These are phyloP conservation scores for Lasioglossum figueresi DNA, from an alignment of 2,888 invertebrate genomes.

Conservation along the genomic window DNA sequence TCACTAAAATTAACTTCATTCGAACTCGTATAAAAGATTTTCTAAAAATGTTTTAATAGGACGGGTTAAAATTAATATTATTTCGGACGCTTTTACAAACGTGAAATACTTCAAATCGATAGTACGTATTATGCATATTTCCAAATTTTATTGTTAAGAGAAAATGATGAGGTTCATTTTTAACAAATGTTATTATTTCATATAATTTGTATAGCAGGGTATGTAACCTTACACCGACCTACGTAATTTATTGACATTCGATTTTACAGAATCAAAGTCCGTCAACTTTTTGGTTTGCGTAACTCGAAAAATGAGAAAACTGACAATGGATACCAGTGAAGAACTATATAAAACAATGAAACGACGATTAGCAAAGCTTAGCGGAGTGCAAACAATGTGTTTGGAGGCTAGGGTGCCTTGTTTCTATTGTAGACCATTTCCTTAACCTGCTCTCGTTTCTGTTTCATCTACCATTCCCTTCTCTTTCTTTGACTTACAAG, in stretches of 20 bases:
- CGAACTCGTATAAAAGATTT: constrained; percentile 78
- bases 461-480: constrained; percentile 58
- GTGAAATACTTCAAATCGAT: constrained; percentile 51
- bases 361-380: constrained; percentile 81
- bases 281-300: constrained; percentile 50
- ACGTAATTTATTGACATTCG: constrained; percentile 65
- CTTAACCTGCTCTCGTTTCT: constrained; percentile 62
- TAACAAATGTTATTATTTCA: constrained; percentile 61
- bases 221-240: constrained; percentile 78
- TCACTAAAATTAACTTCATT: constrained; percentile 78
- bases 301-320: constrained; percentile 64
- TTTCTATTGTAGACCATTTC: constrained; percentile 68
- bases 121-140: constrained; percentile 55
- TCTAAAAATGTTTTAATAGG: constrained; percentile 73
- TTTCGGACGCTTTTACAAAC: constrained; percentile 52
- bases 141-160: constrained; percentile 51
- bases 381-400: constrained; percentile 95
- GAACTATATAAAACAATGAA: constrained; percentile 76
- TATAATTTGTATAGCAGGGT: constrained; percentile 67
- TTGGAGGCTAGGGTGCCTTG: constrained; percentile 90
- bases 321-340: constrained; percentile 71
- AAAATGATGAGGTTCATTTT: constrained; percentile 47
- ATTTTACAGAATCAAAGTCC: constrained; percentile 63
- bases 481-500: constrained; percentile 52
- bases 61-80: constrained; percentile 75